Conservation (phyloP, 2,888 invertebrate species). For the Acanthococcus lagerstroemiae region DNA sequence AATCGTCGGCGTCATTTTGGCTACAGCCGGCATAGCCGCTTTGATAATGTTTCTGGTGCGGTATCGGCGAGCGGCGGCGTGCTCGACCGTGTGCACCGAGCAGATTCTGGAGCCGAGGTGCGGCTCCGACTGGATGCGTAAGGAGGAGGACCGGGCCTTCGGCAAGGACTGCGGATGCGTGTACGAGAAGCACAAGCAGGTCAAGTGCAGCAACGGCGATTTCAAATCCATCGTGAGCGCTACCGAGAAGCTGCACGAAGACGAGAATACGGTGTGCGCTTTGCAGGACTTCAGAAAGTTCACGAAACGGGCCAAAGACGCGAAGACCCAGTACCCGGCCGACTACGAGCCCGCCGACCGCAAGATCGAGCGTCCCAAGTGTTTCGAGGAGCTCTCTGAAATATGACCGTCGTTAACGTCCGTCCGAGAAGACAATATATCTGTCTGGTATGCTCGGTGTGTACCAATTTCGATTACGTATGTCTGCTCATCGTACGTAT, state of each 20-base stretch:
- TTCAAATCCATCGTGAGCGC: slow-evolving; percentile 4
- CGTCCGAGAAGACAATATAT: too few relatives aligned
- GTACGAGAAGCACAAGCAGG: slow-evolving; percentile 4
- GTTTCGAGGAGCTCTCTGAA: too few relatives aligned
- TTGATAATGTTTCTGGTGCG: neutral
- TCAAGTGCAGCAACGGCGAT: slow-evolving; percentile 8
- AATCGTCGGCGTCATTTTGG: slow-evolving; percentile 5
- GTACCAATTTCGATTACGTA: too few relatives aligned
- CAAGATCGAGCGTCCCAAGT: too few relatives aligned
- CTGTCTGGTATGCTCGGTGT: too few relatives aligned
- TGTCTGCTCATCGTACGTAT: too few relatives aligned
- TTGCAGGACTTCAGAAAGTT: slow-evolving; percentile 8
- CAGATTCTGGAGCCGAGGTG: neutral
- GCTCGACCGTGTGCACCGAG: neutral
- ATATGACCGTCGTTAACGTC: too few relatives aligned
- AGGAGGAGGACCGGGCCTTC: neutral
- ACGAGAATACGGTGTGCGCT: slow-evolving; percentile 9
- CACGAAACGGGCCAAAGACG: slow-evolving; percentile 7
- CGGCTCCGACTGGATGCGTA: neutral
- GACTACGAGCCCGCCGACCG: too few relatives aligned
- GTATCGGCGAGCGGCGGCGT: neutral
- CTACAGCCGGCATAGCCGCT: slow-evolving; percentile 9
- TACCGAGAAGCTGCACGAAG: slow-evolving; percentile 7
- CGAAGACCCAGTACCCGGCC: too few relatives aligned
- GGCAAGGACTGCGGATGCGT: slow-evolving; percentile 8